Conservation (phyloP, 2,113 vertebrate genomes). For the Sturnus vulgaris region DNA sequence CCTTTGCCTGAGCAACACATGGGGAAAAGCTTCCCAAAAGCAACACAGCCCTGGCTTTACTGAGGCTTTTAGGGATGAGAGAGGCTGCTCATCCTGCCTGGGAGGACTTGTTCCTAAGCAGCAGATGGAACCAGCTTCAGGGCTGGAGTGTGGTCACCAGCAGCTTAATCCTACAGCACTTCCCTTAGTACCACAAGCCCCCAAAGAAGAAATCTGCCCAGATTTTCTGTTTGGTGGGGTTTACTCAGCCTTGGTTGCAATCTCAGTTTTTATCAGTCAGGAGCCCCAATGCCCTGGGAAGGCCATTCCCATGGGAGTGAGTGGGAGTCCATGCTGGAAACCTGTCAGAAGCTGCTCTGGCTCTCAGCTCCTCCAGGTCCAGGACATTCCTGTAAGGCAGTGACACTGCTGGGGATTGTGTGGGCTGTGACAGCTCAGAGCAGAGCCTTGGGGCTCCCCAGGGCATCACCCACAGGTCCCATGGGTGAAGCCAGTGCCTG, state of each 20-base stretch:
- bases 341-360: not conserved
- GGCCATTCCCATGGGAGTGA: not conserved
- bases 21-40: not conserved
- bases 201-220: not conserved
- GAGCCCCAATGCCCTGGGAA: not conserved
- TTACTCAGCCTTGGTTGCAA: not conserved
- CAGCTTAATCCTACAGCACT: not conserved
- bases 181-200: not conserved
- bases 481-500: not conserved
- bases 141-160: not conserved
- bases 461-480: rapidly evolving
- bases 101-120: not conserved
- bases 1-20: not conserved
- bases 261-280: not conserved
- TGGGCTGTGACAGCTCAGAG: not conserved
- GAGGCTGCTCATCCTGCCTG: not conserved
- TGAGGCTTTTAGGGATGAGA: not conserved
- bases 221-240: not conserved
- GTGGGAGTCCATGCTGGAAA: not conserved
- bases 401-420: not conserved
- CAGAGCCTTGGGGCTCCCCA: not conserved
- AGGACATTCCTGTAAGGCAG: not conserved
- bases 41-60: not conserved
- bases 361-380: not conserved
- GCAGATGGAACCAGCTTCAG: not conserved